A percentile compares a stretch with the other conserved stretches of the same genome.
Conservation (phyloP, 2,113 vertebrate genomes). For the Muscicapa adusta region DNA sequence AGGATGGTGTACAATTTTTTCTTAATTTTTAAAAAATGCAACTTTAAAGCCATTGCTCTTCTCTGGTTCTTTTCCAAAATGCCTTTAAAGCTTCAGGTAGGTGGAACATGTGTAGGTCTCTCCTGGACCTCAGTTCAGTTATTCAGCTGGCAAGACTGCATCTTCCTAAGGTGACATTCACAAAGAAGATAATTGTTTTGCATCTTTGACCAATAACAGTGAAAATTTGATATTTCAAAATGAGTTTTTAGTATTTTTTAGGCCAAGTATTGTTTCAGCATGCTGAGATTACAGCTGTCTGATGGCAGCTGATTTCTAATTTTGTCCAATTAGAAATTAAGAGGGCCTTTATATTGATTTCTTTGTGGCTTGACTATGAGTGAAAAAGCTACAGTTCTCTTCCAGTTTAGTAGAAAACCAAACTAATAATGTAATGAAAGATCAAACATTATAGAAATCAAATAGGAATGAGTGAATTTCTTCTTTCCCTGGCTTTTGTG, state of each 20-base stretch:
- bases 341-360: not conserved
- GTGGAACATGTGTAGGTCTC: not conserved
- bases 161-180: not conserved
- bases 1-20: not conserved
- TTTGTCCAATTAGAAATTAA: not conserved
- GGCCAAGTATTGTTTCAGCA: not conserved
- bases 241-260: not conserved
- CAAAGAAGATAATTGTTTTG: not conserved
- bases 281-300: not conserved
- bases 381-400: not conserved
- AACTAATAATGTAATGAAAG: not conserved
- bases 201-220: not conserved
- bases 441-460: not conserved
- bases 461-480: not conserved
- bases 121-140: not conserved
- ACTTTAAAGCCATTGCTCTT: not conserved
- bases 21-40: not conserved
- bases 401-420: not conserved
- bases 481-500: not conserved
- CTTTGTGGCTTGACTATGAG: not conserved
- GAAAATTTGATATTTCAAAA: not conserved
- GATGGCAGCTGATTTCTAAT: not conserved
- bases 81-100: not conserved
- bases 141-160: not conserved
- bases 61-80: not conserved